phyloP scores from a whole-genome alignment of 1,140 invertebrate genomes.

The Cepaea nemoralis region DNA sequence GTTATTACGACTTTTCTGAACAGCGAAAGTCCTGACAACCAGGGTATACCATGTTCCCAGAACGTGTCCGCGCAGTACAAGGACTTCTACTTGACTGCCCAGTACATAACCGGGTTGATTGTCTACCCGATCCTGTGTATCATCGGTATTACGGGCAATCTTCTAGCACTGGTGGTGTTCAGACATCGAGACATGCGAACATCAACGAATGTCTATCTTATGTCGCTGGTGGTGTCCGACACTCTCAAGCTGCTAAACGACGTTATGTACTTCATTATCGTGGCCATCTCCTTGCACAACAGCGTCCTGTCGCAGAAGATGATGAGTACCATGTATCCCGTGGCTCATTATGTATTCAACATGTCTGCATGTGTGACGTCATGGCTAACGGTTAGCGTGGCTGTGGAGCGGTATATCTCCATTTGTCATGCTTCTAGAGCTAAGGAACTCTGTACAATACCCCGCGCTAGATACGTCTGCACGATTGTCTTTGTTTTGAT shows the following conservation, averaged over 20 bases:
- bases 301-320: too few species aligned
- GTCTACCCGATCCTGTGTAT: slow-evolving; percentile 81
- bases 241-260: slow-evolving; percentile 81
- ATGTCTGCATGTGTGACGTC: slow-evolving; percentile 76
- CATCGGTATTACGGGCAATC: slow-evolving; percentile 82
- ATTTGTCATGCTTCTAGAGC: slow-evolving; percentile 92
- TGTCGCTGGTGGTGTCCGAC: slow-evolving; percentile 82
- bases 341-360: slow-evolving; percentile 71
- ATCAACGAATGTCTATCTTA: slow-evolving; percentile 83
- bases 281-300: slow-evolving; percentile 70
- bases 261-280: slow-evolving; percentile 79
- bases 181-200: slow-evolving; percentile 81
- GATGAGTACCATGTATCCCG: too few species aligned
- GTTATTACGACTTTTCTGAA: too few species aligned
- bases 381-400: slow-evolving; percentile 94
- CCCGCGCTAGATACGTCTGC: slow-evolving; percentile 58
- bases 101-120: slow-evolving; percentile 71
- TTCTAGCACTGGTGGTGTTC: slow-evolving; percentile 81
- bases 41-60: not conserved
- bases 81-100: slow-evolving; percentile 66
- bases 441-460: slow-evolving; percentile 85
- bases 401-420: slow-evolving; percentile 93
- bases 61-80: slow-evolving; percentile 35
- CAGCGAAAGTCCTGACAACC: too few species aligned
- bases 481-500: slow-evolving; percentile 63